These are phyloP conservation scores for Romanogobio albipinnatus DNA, from an alignment of 2,113 vertebrate species.

Conservation along the genomic window DNA sequence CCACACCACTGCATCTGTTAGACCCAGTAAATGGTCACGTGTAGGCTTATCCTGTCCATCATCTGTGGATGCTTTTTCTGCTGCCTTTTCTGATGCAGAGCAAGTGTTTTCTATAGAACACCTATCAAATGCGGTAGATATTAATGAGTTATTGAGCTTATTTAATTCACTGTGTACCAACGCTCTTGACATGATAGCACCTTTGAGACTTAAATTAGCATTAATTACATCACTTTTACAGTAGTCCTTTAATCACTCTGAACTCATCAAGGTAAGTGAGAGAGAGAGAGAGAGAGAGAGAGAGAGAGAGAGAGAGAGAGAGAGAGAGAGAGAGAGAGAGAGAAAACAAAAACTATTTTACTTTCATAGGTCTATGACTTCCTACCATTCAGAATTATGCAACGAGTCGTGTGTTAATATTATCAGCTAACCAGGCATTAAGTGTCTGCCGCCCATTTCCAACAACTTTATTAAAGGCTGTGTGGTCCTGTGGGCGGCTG, in stretches of 20 bases:
- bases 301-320: background rate
- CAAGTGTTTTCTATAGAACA: no score
- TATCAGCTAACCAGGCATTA: background rate
- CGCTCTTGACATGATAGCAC: no score
- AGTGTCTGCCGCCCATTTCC: conserved; percentile 31
- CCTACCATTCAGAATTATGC: background rate
- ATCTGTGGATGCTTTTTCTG: no score
- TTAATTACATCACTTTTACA: background rate
- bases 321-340: background rate
- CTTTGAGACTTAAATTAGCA: background rate
- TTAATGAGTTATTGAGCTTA: no score
- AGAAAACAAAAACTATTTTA: background rate
- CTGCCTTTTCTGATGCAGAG: no score
- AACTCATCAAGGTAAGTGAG: background rate
- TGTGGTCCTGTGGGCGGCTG: conserved; percentile 39
- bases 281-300: background rate
- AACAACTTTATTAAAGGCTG: conserved; percentile 38
- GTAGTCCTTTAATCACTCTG: background rate
- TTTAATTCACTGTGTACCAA: no score
- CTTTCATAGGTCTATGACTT: conserved; percentile 16
- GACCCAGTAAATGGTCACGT: no score
- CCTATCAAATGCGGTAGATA: no score
- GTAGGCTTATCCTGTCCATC: no score
- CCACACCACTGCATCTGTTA: no score
- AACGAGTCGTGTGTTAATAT: conserved; percentile 15